These are phyloP conservation scores for Nannoperca australis DNA, from an alignment of 2,797 vertebrate species.

Conservation along the genomic window DNA sequence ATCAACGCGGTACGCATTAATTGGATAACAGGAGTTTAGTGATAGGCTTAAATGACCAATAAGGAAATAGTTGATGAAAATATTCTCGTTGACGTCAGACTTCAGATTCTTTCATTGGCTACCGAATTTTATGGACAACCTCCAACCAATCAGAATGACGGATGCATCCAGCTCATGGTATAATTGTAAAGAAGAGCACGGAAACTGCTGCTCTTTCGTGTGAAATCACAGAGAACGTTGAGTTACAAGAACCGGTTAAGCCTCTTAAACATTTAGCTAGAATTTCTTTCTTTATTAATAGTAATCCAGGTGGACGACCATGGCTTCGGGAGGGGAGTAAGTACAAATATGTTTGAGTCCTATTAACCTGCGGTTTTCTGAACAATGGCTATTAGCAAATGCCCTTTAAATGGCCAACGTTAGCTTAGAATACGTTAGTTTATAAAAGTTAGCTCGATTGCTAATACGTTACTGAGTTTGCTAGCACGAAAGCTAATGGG, in stretches of 20 bases:
- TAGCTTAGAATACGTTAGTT: constrained; percentile 51
- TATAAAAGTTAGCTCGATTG: constrained; percentile 67
- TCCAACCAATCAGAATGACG: constrained; percentile 67
- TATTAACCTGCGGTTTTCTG: constrained; percentile 4
- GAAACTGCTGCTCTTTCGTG: constrained; percentile 72
- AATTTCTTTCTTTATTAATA: constrained; percentile 81
- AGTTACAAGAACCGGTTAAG: constrained; percentile 64
- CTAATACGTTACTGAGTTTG: constrained; percentile 48
- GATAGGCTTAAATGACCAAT: constrained; percentile 59
- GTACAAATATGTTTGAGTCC: constrained; percentile 55
- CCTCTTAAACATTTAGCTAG: constrained; percentile 71
- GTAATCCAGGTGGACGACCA: constrained; percentile 81
- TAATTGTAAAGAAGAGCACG: constrained; percentile 73
- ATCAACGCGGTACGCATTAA: constrained; percentile 74
- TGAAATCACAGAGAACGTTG: constrained; percentile 64
- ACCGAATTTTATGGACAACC: constrained; percentile 1
- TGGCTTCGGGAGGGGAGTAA: constrained; percentile 90
- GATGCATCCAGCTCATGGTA: constrained; percentile 54
- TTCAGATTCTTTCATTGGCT: constrained; percentile 53
- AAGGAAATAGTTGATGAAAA: constrained; percentile 10
- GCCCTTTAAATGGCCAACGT: constrained; percentile 38
- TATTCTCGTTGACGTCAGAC: constrained; percentile 22
- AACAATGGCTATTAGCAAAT: constrained; percentile 12
- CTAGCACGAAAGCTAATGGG: constrained; percentile 70
- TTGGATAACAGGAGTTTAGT: constrained; percentile 60